A percentile compares a stretch with the other conserved stretches of the same genome.
These are phyloP conservation scores for Channallabes apus DNA, from an alignment of 2,797 vertebrate genomes.

Conservation along the genomic window DNA sequence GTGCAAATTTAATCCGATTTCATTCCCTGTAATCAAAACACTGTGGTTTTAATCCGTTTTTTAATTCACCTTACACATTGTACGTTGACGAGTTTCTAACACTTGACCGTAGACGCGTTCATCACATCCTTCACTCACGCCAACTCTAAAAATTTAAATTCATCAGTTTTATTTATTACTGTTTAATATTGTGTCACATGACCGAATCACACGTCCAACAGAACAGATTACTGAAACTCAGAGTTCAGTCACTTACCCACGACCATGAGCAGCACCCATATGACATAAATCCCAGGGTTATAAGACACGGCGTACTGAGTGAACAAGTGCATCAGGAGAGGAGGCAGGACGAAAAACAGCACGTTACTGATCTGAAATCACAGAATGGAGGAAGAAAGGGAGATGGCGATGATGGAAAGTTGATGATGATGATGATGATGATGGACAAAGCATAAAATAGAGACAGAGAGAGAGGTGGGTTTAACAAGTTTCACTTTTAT, in stretches of 20 bases:
- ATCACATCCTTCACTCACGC: background rate
- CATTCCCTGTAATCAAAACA: too few species aligned
- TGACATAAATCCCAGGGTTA: constrained; percentile 98
- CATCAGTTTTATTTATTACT: background rate
- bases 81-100: background rate
- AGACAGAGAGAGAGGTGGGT: too few species aligned
- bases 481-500: background rate
- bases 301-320: constrained; percentile 93
- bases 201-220: background rate
- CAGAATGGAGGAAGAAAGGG: constrained; percentile 31
- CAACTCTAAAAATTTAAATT: background rate
- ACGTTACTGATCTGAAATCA: constrained; percentile 95
- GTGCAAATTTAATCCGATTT: too few species aligned
- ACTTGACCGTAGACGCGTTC: background rate
- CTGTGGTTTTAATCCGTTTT: too few species aligned
- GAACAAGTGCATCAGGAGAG: constrained; percentile 96
- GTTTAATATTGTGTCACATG: background rate
- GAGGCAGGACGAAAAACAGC: constrained; percentile 96
- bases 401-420: background rate
- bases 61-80: background rate
- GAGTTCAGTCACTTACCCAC: constrained; percentile 84
- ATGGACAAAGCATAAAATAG: background rate
- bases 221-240: background rate
- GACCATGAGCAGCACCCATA: constrained; percentile 93
- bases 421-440: too few species aligned